Evolutionary conservation across 2,113 vertebrate species (phyloP).

Genomic region (Psephotus haematonotus): DNA sequence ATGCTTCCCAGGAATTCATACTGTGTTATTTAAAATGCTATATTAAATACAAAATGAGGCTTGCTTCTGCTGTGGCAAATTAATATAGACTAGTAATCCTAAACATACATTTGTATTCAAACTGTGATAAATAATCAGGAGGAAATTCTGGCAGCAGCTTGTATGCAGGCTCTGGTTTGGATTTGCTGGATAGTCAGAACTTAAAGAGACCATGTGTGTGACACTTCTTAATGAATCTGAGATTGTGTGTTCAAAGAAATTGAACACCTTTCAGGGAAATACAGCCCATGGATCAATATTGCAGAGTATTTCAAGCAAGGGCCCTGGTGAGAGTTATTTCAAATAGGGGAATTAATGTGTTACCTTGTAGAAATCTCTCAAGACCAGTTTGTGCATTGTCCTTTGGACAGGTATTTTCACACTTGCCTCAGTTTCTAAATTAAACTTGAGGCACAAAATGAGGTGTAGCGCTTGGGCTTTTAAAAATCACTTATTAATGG

Average conservation of each 20-base stretch:
- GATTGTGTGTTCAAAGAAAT: not conserved
- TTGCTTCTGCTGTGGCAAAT: not conserved
- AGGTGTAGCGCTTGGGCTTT: not conserved
- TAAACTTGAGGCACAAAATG: not conserved
- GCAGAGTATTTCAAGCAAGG: not conserved
- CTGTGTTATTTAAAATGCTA: not conserved
- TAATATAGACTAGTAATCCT: not conserved
- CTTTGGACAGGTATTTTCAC: not conserved
- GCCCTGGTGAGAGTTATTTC: not conserved
- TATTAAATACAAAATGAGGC: not conserved
- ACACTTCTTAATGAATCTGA: not conserved
- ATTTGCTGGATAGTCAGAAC: not conserved
- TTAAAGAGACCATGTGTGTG: not conserved
- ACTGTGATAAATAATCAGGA: not conserved
- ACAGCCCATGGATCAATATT: not conserved
- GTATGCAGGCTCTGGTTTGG: not conserved
- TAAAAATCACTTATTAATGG: not conserved
- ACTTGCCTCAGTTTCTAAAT: not conserved
- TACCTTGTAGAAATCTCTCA: not conserved
- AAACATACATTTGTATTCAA: not conserved
- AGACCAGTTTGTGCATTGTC: not conserved
- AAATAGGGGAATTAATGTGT: not conserved
- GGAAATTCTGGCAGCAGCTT: not conserved
- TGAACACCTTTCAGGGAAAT: not conserved
- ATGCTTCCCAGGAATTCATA: not conserved